These are phyloP conservation scores for Oegoconia quadripuncta DNA, from an alignment of 2,888 invertebrate genomes.

Conservation along the genomic window DNA sequence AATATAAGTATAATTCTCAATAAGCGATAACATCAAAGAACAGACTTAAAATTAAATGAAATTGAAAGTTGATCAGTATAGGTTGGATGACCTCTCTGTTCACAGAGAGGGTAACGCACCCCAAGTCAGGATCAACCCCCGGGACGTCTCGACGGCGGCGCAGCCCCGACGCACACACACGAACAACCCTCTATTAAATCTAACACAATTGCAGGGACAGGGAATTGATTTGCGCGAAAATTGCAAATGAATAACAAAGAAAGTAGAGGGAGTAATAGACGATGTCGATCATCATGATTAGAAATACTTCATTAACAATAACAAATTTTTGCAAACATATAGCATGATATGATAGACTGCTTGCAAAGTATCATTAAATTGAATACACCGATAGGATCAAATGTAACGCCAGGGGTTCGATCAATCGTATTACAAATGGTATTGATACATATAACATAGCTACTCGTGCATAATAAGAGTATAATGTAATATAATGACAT, in stretches of 20 bases:
- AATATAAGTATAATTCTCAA: too few relatives aligned
- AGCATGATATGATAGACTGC: too few relatives aligned
- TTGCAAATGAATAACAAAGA: too few relatives aligned
- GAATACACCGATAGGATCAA: background rate
- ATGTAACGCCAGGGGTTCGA: background rate
- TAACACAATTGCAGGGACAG: slow-evolving; percentile 31
- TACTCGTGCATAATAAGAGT: background rate
- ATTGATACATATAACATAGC: background rate
- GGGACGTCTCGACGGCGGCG: slow-evolving; percentile 47
- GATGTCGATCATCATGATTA: too few relatives aligned
- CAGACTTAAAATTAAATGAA: too few relatives aligned
- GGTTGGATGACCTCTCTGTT: slow-evolving; percentile 46
- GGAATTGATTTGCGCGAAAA: slow-evolving; percentile 28
- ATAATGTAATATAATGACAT: background rate
- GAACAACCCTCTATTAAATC: slow-evolving; percentile 40
- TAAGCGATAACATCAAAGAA: too few relatives aligned
- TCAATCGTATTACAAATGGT: background rate
- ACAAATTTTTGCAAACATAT: too few relatives aligned
- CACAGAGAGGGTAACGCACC: slow-evolving; percentile 66
- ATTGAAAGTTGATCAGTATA: slow-evolving; percentile 31
- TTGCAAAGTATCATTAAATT: too few relatives aligned
- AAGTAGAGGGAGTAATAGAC: too few relatives aligned
- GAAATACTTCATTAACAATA: too few relatives aligned
- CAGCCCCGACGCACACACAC: slow-evolving; percentile 33
- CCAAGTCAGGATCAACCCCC: slow-evolving; percentile 66